Evolutionary conservation across 2,888 invertebrate genomes (phyloP).

Genomic region (Drosophila robusta): DNA sequence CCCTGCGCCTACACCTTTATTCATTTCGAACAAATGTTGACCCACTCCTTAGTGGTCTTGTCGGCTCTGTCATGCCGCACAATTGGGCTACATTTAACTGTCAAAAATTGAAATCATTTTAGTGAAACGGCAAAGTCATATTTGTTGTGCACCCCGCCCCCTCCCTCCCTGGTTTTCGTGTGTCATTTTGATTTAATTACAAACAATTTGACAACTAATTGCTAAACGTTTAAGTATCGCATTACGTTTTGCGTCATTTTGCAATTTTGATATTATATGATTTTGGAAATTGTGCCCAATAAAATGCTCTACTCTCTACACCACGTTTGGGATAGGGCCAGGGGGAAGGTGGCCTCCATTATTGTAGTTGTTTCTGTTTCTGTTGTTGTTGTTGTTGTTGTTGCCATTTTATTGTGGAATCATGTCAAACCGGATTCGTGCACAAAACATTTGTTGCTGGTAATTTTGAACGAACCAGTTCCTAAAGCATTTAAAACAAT

Average conservation of each 20-base stretch:
- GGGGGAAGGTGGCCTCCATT: constrained; percentile 7
- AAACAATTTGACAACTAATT: constrained; percentile 82
- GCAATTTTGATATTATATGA: constrained; percentile 75
- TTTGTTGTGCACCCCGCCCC: constrained; percentile 2
- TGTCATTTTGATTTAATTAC: constrained; percentile 80
- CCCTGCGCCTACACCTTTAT: constrained; percentile 9
- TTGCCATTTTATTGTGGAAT: constrained; percentile 64
- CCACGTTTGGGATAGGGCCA: background rate
- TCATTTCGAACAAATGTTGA: constrained; percentile 49
- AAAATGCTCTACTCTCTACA: constrained; percentile 39
- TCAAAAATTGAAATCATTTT: constrained; percentile 71
- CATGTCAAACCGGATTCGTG: constrained; percentile 76
- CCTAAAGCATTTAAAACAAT: constrained; percentile 57
- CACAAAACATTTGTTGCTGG: constrained; percentile 45
- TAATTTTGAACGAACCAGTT: constrained; percentile 50
- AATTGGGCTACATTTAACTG: constrained; percentile 72
- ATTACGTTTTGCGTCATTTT: constrained; percentile 77
- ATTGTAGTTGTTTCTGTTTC: constrained; percentile 1
- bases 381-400: constrained; percentile 16
- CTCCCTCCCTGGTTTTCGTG: constrained; percentile 48
- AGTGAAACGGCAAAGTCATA: constrained; percentile 71
- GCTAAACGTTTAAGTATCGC: constrained; percentile 76
- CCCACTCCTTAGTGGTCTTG: constrained; percentile 50
- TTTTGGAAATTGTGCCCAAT: constrained; percentile 70
- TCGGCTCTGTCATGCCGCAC: constrained; percentile 62